These are phyloP conservation scores for Aphrophora alni DNA, from an alignment of 2,888 invertebrate species.

Conservation along the genomic window DNA sequence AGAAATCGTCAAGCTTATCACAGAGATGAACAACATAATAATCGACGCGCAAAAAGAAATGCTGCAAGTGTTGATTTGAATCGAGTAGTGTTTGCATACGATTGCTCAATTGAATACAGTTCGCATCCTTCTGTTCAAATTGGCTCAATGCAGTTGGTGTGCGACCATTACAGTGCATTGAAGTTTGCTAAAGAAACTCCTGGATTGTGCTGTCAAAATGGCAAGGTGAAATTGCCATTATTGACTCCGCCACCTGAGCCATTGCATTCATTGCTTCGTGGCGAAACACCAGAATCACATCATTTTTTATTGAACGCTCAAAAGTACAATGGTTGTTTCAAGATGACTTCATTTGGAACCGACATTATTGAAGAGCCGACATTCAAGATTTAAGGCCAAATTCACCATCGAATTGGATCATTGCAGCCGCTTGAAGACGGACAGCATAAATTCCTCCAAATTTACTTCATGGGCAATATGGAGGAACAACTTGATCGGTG, in stretches of 20 bases:
- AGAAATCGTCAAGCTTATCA: too few relatives aligned
- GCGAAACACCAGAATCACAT: too few relatives aligned
- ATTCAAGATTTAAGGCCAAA: constrained; percentile 48
- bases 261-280: constrained; percentile 15
- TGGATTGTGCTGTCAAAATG: too few relatives aligned
- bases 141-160: constrained; percentile 12
- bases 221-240: background rate
- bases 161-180: constrained; percentile 7
- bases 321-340: background rate
- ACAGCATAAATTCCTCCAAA: constrained; percentile 47
- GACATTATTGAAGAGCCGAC: constrained; percentile 37
- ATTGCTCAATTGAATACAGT: too few relatives aligned
- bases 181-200: background rate
- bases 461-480: constrained; percentile 45
- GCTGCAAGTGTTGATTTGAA: too few relatives aligned
- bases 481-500: constrained; percentile 28
- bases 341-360: too few relatives aligned
- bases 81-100: too few relatives aligned
- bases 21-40: too few relatives aligned
- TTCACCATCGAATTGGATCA: constrained; percentile 45
- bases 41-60: too few relatives aligned
- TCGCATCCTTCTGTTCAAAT: background rate
- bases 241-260: constrained; percentile 12
- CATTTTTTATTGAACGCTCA: background rate
- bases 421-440: constrained; percentile 37